These are phyloP conservation scores for Liparis tanakae DNA, from an alignment of 2,797 vertebrate species.

Conservation along the genomic window DNA sequence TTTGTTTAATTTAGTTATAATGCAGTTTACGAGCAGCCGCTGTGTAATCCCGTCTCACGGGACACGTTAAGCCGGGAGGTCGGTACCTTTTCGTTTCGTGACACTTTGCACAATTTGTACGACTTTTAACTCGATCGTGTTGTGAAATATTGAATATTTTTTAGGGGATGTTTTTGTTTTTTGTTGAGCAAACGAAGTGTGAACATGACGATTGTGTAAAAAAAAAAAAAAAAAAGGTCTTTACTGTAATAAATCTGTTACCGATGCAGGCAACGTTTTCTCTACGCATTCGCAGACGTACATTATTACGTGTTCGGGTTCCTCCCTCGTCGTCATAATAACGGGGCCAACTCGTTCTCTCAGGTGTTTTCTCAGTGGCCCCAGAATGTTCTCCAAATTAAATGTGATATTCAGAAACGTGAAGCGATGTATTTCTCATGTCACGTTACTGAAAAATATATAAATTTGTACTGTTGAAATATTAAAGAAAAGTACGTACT, in stretches of 20 bases:
- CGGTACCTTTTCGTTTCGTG: slow-evolving; percentile 76
- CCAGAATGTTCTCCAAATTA: slow-evolving; percentile 78
- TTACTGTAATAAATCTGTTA: slow-evolving; percentile 72
- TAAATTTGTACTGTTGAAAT: slow-evolving; percentile 82
- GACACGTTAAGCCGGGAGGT: slow-evolving; percentile 24
- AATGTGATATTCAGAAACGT: slow-evolving; percentile 78
- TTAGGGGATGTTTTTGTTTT: slow-evolving; percentile 53
- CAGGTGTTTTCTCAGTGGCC: slow-evolving; percentile 83
- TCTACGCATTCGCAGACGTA: background rate
- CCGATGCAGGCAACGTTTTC: slow-evolving; percentile 32
- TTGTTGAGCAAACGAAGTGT: slow-evolving; percentile 45
- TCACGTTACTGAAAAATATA: slow-evolving; percentile 73
- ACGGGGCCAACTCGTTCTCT: slow-evolving; percentile 75
- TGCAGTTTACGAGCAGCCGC: background rate
- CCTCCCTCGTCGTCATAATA: slow-evolving; percentile 34
- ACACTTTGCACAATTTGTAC: slow-evolving; percentile 80
- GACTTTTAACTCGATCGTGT: slow-evolving; percentile 56
- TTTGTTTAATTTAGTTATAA: background rate
- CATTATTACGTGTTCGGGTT: slow-evolving; percentile 2
- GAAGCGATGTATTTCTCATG: slow-evolving; percentile 79
- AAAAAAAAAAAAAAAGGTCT: slow-evolving; percentile 35
- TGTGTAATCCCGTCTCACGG: slow-evolving; percentile 13
- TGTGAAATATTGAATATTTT: slow-evolving; percentile 66
- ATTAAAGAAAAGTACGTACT: slow-evolving; percentile 75
- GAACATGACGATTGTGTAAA: slow-evolving; percentile 56